A percentile compares a stretch with the other conserved stretches of the same genome.
Conservation (phyloP, 2,113 vertebrate genomes). For the Pipra filicauda region DNA sequence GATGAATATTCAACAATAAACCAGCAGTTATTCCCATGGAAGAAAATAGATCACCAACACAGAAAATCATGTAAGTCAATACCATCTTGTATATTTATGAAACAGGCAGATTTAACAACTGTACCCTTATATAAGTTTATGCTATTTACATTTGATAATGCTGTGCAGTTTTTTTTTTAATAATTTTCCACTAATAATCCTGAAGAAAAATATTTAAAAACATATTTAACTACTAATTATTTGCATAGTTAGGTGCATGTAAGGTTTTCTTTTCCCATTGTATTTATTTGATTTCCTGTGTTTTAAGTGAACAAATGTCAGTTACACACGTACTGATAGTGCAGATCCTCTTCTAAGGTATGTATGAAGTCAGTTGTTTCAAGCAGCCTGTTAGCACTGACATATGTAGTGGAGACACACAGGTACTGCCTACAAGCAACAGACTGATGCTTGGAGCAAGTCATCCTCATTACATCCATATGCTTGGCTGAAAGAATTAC, state of each 20-base stretch:
- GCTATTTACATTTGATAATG: background rate
- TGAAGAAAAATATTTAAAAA: background rate
- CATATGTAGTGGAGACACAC: background rate
- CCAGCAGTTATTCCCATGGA: background rate
- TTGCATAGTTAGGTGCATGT: background rate
- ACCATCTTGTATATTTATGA: background rate
- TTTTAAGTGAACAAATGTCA: background rate
- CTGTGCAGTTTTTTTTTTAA: background rate
- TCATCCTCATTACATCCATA: background rate
- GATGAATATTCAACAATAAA: background rate
- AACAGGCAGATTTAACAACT: background rate
- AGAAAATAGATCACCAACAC: background rate
- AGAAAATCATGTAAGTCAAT: background rate
- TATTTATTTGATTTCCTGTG: background rate
- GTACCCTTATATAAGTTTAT: background rate
- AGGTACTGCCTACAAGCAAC: background rate
- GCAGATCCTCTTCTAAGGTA: background rate
- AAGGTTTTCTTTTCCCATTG: background rate
- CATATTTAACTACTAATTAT: background rate
- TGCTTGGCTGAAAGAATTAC: background rate
- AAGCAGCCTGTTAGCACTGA: background rate
- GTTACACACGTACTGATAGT: background rate
- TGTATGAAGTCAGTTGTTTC: background rate
- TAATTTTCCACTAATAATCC: background rate
- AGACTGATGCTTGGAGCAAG: background rate